phyloP scores from a whole-genome alignment of 2,113 vertebrate genomes.

The Cyprinodon tularosa region DNA sequence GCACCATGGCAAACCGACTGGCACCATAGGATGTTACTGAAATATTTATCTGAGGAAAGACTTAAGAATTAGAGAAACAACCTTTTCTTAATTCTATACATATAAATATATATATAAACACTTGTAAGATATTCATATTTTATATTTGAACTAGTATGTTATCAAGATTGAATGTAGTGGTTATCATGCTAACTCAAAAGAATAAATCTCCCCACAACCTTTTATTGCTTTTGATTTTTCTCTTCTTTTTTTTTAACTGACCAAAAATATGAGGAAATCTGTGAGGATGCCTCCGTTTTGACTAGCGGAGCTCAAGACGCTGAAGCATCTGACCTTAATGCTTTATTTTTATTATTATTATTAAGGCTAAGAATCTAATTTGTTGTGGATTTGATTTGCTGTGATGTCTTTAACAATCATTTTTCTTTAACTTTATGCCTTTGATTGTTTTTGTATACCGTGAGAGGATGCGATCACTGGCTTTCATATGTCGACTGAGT shows the following conservation, averaged over 20 bases:
- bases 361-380: background rate
- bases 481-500: conserved; percentile 78
- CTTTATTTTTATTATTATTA: conserved; percentile 19
- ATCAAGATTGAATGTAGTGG: conserved; percentile 87
- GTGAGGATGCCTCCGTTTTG: conserved; percentile 57
- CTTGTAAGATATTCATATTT: conserved; percentile 84
- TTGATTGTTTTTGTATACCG: conserved; percentile 76
- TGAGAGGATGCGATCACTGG: conserved; percentile 81
- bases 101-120: conserved; percentile 80
- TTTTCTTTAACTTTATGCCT: conserved; percentile 76
- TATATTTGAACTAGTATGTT: conserved; percentile 82
- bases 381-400: conserved; percentile 74
- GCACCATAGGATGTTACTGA: conserved; percentile 78
- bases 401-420: conserved; percentile 83
- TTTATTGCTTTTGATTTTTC: conserved; percentile 75
- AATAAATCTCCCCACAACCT: conserved; percentile 63
- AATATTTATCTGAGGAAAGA: conserved; percentile 82
- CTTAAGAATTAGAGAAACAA: conserved; percentile 72
- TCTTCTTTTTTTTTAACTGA: conserved; percentile 50
- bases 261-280: conserved; percentile 61
- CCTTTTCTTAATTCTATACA: conserved; percentile 81
- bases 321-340: conserved; percentile 60
- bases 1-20: conserved; percentile 61
- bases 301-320: conserved; percentile 39
- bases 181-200: conserved; percentile 79